phyloP scores from a whole-genome alignment of 2,113 vertebrate species.

The Circaetus cinerascens region DNA sequence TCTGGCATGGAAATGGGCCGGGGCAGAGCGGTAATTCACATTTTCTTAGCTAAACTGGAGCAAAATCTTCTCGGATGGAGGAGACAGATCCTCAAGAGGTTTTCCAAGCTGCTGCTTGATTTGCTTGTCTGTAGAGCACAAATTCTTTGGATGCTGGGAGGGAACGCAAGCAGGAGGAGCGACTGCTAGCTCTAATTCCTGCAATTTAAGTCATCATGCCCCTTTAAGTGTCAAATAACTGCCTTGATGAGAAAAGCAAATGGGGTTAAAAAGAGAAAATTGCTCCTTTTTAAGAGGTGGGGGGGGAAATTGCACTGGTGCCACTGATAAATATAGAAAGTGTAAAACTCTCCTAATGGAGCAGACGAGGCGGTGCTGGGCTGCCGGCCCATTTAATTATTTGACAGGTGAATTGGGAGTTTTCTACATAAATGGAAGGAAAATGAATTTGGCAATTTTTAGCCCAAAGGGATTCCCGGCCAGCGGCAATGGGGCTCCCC shows the following conservation, averaged over 20 bases:
- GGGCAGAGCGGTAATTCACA: fast-evolving
- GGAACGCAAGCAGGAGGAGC: background rate
- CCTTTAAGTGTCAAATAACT: slow-evolving; percentile 62
- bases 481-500: fast-evolving
- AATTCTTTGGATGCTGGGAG: background rate
- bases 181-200: slow-evolving; percentile 29
- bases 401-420: slow-evolving; percentile 22
- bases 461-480: background rate
- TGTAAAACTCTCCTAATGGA: background rate
- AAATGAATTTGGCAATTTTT: slow-evolving; percentile 14
- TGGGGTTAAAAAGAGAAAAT: slow-evolving; percentile 69
- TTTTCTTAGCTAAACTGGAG: background rate
- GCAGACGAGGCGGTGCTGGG: background rate
- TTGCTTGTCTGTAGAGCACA: background rate
- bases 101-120: background rate
- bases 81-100: background rate
- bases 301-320: background rate
- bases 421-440: background rate
- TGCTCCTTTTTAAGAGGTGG: background rate
- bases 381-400: background rate
- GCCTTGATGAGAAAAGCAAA: slow-evolving; percentile 68
- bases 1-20: fast-evolving
- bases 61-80: background rate
- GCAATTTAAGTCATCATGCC: slow-evolving; percentile 39
- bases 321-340: background rate